Conservation (phyloP, 1,140 invertebrate genomes). For the Ptiloglossa arizonensis region DNA sequence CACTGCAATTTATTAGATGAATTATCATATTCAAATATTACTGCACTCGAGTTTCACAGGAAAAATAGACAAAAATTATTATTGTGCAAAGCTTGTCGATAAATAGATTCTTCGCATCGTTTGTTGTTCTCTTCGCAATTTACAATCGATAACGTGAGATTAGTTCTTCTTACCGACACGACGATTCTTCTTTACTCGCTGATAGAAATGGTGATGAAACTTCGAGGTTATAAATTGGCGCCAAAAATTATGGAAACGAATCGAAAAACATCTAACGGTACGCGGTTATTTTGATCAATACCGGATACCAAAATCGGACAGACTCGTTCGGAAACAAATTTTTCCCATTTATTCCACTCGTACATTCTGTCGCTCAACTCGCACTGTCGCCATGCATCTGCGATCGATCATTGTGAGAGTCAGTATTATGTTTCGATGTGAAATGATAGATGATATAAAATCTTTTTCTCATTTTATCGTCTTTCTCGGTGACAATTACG, state of each 20-base stretch:
- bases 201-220: neutral
- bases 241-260: too few species aligned
- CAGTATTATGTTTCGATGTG: slow-evolving; percentile 34
- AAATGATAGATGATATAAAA: slow-evolving; percentile 24
- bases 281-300: too few species aligned
- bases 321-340: slow-evolving; percentile 26
- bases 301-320: neutral
- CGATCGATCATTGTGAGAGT: slow-evolving; percentile 7
- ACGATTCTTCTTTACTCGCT: neutral
- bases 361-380: slow-evolving; percentile 28
- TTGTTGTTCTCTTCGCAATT: neutral
- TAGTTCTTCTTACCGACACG: neutral
- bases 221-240: neutral
- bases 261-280: too few species aligned
- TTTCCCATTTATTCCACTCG: slow-evolving; percentile 38
- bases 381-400: slow-evolving; percentile 16
- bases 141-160: neutral
- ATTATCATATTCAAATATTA: neutral
- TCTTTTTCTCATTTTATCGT: neutral
- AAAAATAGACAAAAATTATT: neutral
- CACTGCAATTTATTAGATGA: neutral
- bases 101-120: neutral
- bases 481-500: neutral
- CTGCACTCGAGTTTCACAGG: neutral
- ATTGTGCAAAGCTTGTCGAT: neutral